phyloP scores from a whole-genome alignment of 1,140 invertebrate species.

The Atta colombica region DNA sequence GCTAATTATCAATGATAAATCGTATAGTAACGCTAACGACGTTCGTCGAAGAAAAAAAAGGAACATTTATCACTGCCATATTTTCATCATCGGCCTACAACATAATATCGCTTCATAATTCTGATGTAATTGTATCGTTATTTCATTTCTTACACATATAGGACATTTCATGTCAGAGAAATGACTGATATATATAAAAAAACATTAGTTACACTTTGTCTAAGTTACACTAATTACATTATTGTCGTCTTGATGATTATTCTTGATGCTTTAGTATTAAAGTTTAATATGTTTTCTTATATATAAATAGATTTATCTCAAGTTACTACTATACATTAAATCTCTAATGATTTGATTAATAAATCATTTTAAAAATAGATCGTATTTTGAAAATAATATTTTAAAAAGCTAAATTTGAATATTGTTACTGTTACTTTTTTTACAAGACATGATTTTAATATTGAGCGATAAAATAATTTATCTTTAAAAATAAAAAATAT shows the following conservation, averaged over 20 bases:
- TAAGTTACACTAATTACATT: not conserved
- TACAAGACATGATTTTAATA: not conserved
- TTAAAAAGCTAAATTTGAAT: not conserved
- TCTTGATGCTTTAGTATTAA: not conserved
- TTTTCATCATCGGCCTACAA: constrained; percentile 65
- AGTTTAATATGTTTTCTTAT: not conserved
- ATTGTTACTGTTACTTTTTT: not conserved
- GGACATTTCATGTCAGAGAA: not conserved
- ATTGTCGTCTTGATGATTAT: not conserved
- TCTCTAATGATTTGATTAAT: not conserved
- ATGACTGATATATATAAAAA: not conserved
- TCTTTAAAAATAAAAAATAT: not conserved
- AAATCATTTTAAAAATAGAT: not conserved
- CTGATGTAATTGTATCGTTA: constrained; percentile 41
- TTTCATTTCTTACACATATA: constrained; percentile 13
- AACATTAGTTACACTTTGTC: constrained; percentile 21
- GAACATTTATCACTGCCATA: constrained; percentile 68
- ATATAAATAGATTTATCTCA: not conserved
- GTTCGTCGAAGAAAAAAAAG: constrained; percentile 51
- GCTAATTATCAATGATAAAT: constrained; percentile 73
- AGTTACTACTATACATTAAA: not conserved
- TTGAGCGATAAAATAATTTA: constrained; percentile 6
- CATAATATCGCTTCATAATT: constrained; percentile 37
- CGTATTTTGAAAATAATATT: not conserved
- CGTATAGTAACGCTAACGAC: constrained; percentile 54